Conservation (phyloP, 1,140 invertebrate species). For the Magallana angulata region DNA sequence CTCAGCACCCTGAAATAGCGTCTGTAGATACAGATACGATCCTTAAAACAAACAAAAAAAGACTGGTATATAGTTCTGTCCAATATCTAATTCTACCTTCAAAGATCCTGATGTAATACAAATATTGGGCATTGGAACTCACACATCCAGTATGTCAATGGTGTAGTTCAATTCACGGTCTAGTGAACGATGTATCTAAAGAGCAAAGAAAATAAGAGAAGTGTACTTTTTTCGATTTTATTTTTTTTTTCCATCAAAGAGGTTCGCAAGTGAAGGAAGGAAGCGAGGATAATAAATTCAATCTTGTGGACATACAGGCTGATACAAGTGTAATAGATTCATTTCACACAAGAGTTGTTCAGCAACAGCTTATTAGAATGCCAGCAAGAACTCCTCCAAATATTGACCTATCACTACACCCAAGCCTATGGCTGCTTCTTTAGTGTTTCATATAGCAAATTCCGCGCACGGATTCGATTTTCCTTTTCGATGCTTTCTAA, state of each 20-base stretch:
- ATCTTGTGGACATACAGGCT: neutral
- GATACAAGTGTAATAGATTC: neutral
- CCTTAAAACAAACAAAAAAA: no score
- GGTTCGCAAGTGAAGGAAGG: neutral
- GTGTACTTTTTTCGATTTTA: neutral
- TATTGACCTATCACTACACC: slow-evolving; percentile 13
- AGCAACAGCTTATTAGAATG: neutral
- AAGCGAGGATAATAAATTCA: neutral
- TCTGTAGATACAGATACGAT: no score
- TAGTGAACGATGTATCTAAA: no score
- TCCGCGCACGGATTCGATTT: slow-evolving; percentile 29
- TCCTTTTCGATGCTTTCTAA: neutral
- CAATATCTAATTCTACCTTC: no score
- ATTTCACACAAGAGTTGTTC: neutral
- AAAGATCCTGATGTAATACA: no score
- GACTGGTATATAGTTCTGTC: no score
- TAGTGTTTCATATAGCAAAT: neutral
- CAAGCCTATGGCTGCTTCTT: neutral
- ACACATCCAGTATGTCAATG: no score
- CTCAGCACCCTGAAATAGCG: no score
- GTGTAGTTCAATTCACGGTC: no score
- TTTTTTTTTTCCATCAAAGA: neutral
- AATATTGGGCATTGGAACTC: no score
- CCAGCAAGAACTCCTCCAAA: neutral
- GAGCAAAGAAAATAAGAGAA: no score